These are phyloP conservation scores for Macquaria australasica DNA, from an alignment of 2,113 vertebrate species.

Conservation along the genomic window DNA sequence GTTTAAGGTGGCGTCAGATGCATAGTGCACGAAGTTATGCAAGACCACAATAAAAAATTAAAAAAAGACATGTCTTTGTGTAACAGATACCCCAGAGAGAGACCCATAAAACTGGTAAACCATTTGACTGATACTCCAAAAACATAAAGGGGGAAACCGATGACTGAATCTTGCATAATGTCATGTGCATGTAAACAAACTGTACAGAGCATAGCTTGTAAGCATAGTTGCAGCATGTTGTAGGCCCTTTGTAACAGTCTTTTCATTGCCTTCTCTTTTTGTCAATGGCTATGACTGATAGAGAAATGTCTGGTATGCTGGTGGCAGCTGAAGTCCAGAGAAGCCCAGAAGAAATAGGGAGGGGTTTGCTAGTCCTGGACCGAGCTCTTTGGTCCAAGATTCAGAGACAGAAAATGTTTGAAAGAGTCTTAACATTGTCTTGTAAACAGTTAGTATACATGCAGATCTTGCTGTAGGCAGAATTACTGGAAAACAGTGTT, in stretches of 20 bases:
- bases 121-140: conserved; percentile 34
- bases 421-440: conserved; percentile 41
- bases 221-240: conserved; percentile 75
- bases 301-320: conserved; percentile 78
- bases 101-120: conserved; percentile 20
- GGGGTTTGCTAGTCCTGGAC: conserved; percentile 54
- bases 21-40: conserved; percentile 58
- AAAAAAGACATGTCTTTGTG: conserved; percentile 14
- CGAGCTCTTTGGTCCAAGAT: conserved; percentile 73
- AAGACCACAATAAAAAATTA: conserved; percentile 23
- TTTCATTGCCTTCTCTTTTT: conserved; percentile 49
- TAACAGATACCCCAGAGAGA: conserved; percentile 18
- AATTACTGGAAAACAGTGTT: conserved; percentile 5
- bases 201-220: conserved; percentile 68
- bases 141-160: conserved; percentile 11
- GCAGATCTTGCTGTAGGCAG: conserved; percentile 49
- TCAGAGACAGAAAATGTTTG: conserved; percentile 46
- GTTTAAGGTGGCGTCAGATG: conserved; percentile 64
- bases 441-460: conserved; percentile 78
- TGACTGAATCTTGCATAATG: conserved; percentile 69
- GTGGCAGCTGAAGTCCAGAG: conserved; percentile 69
- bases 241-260: conserved; percentile 75
- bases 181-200: conserved; percentile 73
- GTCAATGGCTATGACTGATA: conserved; percentile 60
- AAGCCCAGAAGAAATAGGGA: conserved; percentile 45